Conservation (phyloP, 1,140 invertebrate genomes). For the Dinoponera quadriceps region DNA sequence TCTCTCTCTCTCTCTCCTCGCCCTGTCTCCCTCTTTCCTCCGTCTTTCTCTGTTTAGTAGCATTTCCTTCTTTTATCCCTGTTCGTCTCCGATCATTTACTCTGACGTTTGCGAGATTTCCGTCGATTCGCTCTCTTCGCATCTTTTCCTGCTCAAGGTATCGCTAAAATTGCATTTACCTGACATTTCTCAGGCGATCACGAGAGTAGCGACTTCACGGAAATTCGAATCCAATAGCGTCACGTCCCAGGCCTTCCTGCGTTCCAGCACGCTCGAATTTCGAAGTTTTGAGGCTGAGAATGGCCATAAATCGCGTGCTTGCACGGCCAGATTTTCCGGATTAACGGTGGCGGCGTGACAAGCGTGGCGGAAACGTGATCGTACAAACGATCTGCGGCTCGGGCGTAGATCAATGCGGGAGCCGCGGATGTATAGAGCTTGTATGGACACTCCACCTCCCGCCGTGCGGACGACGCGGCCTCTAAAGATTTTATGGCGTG, state of each 20-base stretch:
- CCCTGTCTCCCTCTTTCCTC: not conserved
- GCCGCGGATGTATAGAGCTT: constrained; percentile 1
- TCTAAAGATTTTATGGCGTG: constrained; percentile 79
- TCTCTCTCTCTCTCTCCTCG: constrained; percentile 30
- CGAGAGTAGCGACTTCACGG: not conserved
- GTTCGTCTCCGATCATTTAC: not conserved
- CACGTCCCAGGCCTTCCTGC: not conserved
- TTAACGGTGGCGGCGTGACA: constrained; percentile 33
- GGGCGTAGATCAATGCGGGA: not conserved
- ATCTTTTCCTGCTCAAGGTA: too few relatives aligned
- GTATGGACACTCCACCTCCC: constrained; percentile 55
- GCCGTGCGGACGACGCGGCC: constrained; percentile 50
- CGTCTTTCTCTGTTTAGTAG: constrained; percentile 30
- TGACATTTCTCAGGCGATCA: not conserved
- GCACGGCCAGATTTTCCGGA: constrained; percentile 1
- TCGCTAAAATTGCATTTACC: not conserved
- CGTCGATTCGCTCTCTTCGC: not conserved
- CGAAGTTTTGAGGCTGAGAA: not conserved
- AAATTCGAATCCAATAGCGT: not conserved
- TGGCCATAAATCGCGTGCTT: not conserved
- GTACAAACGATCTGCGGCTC: not conserved
- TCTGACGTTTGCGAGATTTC: not conserved
- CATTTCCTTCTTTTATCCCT: not conserved
- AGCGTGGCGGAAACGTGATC: constrained; percentile 26
- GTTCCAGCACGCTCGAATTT: not conserved